Evolutionary conservation across 2,888 invertebrate genomes (phyloP), one percentile per base, ranked within the genome.

Genomic region (Callimorpha dominula): DNA sequence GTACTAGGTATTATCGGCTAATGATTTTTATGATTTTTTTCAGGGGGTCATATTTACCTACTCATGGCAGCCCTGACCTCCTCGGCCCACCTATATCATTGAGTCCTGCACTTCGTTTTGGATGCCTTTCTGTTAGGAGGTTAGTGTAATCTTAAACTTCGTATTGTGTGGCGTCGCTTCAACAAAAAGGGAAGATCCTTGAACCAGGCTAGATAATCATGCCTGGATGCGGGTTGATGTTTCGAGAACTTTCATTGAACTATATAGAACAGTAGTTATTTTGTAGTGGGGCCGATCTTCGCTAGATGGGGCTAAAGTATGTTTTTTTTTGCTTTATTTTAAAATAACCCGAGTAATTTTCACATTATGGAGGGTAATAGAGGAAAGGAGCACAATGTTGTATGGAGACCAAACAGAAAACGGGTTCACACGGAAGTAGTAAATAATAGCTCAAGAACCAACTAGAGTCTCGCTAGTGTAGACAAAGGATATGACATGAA

Each of bases 91-190:
- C 97, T 0, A 96, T 97, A 75, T 97, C 97, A 3, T 91, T 97
- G 89, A 97, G 97, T 82, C 97, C 97, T 0, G 97, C 97, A 65
- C 93, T 98, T 7, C 95, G 97, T 5, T 97, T 97, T 84, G 97
- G 97, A 20, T 97, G 97, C 85, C 92, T 97, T 4, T 97, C 97
- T 17, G 97, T 97, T 0, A 93, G 97, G 43, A 96, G 92, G 96
- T 96, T 87, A 86, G 89, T 62, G 60, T 20, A 57, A 0, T 20
- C 12, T 20, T 9, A 11, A 20, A 57, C 4, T 20, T 57, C 12
- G 12, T 20, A 54, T 57, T 57, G 12, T 57, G 12, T 20, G 20
- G 20, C 20, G 57, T 4, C 4, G 1, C 11, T 12, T 4, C 12
- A 1, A 20, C 11, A 4, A 11, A 57, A 57, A 57, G 9, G 20